phyloP scores from a whole-genome alignment of 2,888 invertebrate species.

The Netelia inedita region DNA sequence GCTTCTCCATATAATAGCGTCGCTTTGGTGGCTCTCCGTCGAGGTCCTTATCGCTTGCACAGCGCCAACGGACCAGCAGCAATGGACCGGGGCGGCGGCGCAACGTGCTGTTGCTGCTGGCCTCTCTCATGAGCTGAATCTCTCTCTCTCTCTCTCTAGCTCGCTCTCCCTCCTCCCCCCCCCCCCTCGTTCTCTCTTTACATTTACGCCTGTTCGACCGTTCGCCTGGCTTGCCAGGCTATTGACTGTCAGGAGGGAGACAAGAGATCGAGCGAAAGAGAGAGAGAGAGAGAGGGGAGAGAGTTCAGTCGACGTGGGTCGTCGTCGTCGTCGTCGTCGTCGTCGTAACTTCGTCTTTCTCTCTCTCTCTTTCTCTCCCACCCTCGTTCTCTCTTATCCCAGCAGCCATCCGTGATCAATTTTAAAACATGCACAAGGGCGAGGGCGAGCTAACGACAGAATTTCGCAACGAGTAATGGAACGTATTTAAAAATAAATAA shows the following conservation, averaged over 20 bases:
- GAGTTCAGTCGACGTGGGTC: slow-evolving; percentile 50
- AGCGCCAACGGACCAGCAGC: slow-evolving; percentile 60
- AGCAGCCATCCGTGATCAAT: slow-evolving; percentile 65
- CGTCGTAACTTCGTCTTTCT: too few species aligned
- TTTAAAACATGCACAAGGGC: slow-evolving; percentile 60
- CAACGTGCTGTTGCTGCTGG: slow-evolving; percentile 59
- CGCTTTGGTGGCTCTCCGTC: slow-evolving; percentile 55
- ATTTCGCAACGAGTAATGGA: slow-evolving; percentile 30
- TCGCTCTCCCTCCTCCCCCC: slow-evolving; percentile 56
- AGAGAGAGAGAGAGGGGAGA: slow-evolving; percentile 19
- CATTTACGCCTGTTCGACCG: slow-evolving; percentile 57
- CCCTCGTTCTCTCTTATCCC: slow-evolving; percentile 39
- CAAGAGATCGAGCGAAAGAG: slow-evolving; percentile 40
- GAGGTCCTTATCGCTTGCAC: slow-evolving; percentile 72
- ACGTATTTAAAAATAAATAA: not conserved
- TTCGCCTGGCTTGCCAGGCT: slow-evolving; percentile 60
- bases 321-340: slow-evolving; percentile 59
- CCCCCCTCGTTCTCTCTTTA: slow-evolving; percentile 61
- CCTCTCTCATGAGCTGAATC: slow-evolving; percentile 49
- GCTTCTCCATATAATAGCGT: slow-evolving; percentile 34
- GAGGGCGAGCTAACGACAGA: slow-evolving; percentile 44
- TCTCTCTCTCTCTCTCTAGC: slow-evolving; percentile 54
- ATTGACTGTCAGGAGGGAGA: slow-evolving; percentile 67
- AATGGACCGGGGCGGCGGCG: slow-evolving; percentile 61
- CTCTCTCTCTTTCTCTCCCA: slow-evolving; percentile 39